A percentile compares a stretch with the other conserved stretches of the same genome.
These are phyloP conservation scores for Phylloscopus collybita DNA, from an alignment of 2,797 vertebrate genomes.

Conservation along the genomic window DNA sequence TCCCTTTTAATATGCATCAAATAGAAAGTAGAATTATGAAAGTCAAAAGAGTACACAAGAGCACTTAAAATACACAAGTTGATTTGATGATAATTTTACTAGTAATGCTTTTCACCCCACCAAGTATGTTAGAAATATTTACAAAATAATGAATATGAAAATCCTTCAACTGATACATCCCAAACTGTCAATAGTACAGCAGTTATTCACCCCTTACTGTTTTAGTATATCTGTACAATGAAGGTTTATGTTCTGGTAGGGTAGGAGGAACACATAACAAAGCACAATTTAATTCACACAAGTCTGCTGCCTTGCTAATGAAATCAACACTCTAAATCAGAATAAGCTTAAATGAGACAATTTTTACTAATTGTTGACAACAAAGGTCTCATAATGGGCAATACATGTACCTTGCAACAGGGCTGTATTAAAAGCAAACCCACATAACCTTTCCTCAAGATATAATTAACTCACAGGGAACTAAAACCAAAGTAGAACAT, in stretches of 20 bases:
- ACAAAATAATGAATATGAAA: neutral
- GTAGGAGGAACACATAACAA: neutral
- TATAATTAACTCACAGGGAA: neutral
- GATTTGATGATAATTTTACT: neutral
- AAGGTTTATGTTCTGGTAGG: neutral
- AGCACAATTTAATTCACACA: neutral
- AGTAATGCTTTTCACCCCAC: neutral
- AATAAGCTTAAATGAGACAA: neutral
- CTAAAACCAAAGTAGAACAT: neutral
- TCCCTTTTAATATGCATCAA: conserved; percentile 29
- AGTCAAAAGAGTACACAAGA: neutral
- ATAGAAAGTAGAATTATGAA: conserved; percentile 39
- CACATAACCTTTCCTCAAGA: neutral
- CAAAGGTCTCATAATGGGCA: neutral
- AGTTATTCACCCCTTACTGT: neutral
- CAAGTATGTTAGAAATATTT: neutral
- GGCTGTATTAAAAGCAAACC: neutral
- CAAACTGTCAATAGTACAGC: neutral
- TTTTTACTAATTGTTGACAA: neutral
- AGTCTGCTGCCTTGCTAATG: neutral
- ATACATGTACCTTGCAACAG: neutral
- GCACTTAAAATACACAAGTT: neutral
- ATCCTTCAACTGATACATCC: neutral
- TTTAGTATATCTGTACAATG: neutral
- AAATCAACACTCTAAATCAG: conserved; percentile 7